Conservation (phyloP, 1,140 invertebrate genomes). For the Bombus waltoni region DNA sequence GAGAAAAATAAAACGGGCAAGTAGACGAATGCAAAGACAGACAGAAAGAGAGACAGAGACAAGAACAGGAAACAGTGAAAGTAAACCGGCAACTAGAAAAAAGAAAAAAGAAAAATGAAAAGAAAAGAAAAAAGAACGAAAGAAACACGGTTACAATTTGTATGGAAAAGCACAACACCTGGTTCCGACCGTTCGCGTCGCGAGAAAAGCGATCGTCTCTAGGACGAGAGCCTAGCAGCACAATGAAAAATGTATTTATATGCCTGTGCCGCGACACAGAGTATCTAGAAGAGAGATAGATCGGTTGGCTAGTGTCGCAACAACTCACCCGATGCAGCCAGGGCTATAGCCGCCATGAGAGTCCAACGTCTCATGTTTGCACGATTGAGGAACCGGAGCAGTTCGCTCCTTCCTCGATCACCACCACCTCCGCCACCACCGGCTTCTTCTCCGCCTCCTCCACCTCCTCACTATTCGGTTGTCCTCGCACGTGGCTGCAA, state of each 20-base stretch:
- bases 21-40: slow-evolving; percentile 14
- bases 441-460: slow-evolving; percentile 50
- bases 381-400: slow-evolving; percentile 55
- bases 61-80: neutral
- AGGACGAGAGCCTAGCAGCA: slow-evolving; percentile 34
- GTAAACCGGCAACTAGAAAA: neutral
- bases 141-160: neutral
- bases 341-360: slow-evolving; percentile 81
- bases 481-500: slow-evolving; percentile 67
- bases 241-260: neutral
- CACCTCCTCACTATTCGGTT: slow-evolving; percentile 55
- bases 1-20: neutral
- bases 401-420: slow-evolving; percentile 58
- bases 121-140: neutral
- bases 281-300: neutral
- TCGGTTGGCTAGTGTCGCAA: neutral
- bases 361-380: slow-evolving; percentile 81
- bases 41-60: slow-evolving; percentile 11
- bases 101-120: neutral
- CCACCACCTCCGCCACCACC: slow-evolving; percentile 56
- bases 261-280: neutral
- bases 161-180: neutral
- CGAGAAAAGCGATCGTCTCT: slow-evolving; percentile 27
- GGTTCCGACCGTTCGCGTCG: slow-evolving; percentile 38
- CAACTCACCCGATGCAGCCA: slow-evolving; percentile 81